These are phyloP conservation scores for Sitta carolinensis DNA, from an alignment of 2,797 vertebrate genomes.

Conservation along the genomic window DNA sequence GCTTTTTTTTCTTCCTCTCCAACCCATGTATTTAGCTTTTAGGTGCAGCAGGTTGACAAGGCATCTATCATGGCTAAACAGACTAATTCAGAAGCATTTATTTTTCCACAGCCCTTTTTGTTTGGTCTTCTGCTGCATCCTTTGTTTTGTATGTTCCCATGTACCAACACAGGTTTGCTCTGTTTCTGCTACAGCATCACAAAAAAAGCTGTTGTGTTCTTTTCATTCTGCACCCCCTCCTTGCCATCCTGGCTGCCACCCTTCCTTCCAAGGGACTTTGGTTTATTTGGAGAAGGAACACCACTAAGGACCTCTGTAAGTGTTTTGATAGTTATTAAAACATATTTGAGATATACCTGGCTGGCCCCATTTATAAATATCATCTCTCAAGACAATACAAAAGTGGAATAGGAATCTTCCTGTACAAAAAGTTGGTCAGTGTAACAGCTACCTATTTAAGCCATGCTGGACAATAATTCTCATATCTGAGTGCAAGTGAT, in stretches of 20 bases:
- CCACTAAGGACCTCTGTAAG: accelerated
- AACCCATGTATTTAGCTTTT: constrained; percentile 58
- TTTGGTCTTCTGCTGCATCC: not conserved
- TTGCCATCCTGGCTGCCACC: not conserved
- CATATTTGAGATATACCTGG: not conserved
- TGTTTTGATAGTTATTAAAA: not conserved
- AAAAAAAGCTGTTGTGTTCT: not conserved
- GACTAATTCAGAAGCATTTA: constrained; percentile 44
- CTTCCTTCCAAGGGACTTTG: not conserved
- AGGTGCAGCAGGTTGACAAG: constrained; percentile 45
- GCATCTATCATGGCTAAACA: constrained; percentile 61
- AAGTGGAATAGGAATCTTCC: not conserved
- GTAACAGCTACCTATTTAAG: not conserved
- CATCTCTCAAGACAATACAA: not conserved
- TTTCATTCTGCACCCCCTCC: not conserved
- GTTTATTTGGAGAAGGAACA: not conserved
- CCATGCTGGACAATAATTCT: not conserved
- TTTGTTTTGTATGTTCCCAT: not conserved
- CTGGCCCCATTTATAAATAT: not conserved
- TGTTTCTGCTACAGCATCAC: not conserved
- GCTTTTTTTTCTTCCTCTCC: not conserved
- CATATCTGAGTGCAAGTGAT: not conserved
- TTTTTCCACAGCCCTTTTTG: constrained; percentile 24
- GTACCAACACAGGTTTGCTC: not conserved
- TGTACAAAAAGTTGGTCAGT: not conserved